A percentile compares a stretch with the other conserved stretches of the same genome.
These are phyloP conservation scores for Agrilus planipennis DNA, from an alignment of 1,140 invertebrate species.

Conservation along the genomic window DNA sequence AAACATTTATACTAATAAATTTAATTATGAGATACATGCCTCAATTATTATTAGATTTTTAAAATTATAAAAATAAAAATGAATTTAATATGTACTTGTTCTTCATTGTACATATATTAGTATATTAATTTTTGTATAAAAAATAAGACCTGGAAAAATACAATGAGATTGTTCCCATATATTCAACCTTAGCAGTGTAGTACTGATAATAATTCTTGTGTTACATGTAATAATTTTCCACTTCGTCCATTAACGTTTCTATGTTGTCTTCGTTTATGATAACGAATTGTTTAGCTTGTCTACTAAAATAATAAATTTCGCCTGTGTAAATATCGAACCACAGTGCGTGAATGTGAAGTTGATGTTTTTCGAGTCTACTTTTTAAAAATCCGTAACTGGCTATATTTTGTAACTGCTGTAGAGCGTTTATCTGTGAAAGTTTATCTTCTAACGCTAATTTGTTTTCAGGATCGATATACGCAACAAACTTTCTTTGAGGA, in stretches of 20 bases:
- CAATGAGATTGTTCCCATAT: too few species aligned
- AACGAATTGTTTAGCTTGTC: constrained; percentile 69
- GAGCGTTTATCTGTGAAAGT: constrained; percentile 86
- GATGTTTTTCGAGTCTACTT: constrained; percentile 63
- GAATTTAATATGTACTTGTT: too few species aligned
- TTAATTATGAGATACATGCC: too few species aligned
- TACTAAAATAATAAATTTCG: constrained; percentile 88
- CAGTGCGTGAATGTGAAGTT: constrained; percentile 82
- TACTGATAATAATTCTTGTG: too few species aligned
- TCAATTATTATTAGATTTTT: too few species aligned
- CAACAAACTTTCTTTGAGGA: constrained; percentile 74
- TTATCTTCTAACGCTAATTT: constrained; percentile 83
- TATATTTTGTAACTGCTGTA: constrained; percentile 90
- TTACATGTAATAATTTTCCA: constrained; percentile 56
- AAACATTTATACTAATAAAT: too few species aligned
- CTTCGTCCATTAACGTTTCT: constrained; percentile 59
- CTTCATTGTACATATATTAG: too few species aligned
- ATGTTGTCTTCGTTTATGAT: constrained; percentile 73
- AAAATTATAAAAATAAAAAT: too few species aligned
- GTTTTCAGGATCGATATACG: constrained; percentile 89
- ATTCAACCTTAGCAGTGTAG: too few species aligned
- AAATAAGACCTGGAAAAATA: too few species aligned
- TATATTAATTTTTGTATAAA: too few species aligned
- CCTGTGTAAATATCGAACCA: constrained; percentile 98
- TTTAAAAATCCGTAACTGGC: constrained; percentile 89